phyloP scores from a whole-genome alignment of 2,888 invertebrate genomes.

The Melanotus villosus region DNA sequence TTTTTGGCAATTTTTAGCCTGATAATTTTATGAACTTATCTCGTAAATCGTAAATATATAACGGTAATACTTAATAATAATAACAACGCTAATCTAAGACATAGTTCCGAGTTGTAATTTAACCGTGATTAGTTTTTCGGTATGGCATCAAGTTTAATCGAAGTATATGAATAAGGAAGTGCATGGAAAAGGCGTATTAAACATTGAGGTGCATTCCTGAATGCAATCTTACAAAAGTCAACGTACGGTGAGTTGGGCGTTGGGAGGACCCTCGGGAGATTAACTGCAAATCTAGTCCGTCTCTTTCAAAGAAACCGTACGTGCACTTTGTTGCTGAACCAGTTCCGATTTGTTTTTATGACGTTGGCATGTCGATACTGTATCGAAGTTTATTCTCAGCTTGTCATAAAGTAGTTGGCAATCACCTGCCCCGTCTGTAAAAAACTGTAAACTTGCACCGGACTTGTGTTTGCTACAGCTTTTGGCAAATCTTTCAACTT shows the following conservation, averaged over 20 bases:
- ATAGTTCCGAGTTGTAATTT: no score
- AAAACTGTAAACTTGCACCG: conserved; percentile 5
- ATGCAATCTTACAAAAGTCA: conserved; percentile 32
- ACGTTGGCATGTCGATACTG: conserved; percentile 4
- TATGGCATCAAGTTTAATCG: no score
- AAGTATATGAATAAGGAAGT: conserved; percentile 20
- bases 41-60: no score
- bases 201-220: conserved; percentile 30
- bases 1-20: no score
- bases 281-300: conserved; percentile 26
- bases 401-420: conserved; percentile 13
- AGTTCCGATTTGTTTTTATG: conserved; percentile 13
- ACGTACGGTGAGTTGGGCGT: conserved; percentile 26
- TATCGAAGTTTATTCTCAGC: neutral
- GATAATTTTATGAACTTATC: no score
- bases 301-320: conserved; percentile 3
- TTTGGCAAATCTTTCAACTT: conserved; percentile 8
- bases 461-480: neutral
- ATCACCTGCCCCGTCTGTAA: conserved; percentile 11
- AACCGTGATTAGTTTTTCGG: no score
- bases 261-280: conserved; percentile 24
- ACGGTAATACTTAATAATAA: no score
- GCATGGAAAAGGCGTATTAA: conserved; percentile 21
- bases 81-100: no score
- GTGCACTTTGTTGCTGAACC: neutral